Evolutionary conservation across 37 sponge, comb jelly and placozoan genomes (phyloP), one percentile per base, ranked within the genome.

Genomic region (Beroe forskalii): DNA sequence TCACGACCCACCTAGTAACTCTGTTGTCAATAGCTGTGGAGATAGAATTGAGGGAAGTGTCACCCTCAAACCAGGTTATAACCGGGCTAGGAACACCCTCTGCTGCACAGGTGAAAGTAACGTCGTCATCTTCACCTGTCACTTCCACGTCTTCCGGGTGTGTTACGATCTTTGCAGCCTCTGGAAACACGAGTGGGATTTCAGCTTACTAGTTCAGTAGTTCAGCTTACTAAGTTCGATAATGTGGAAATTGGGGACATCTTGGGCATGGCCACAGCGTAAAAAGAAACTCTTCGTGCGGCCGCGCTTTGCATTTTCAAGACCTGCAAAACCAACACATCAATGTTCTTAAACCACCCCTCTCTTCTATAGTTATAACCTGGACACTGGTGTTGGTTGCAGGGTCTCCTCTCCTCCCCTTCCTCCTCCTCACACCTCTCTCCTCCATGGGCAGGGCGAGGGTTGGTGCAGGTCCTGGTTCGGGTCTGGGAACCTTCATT

Each of bases 391-490:
- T n/a, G n/a, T n/a, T n/a, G n/a, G n/a, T n/a, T n/a, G n/a, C 86
- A 80, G 8, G 12, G 24, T 43, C 48, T 80, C 40, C 22, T 80
- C 44, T 80, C 86, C 8, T 44, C 22, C 0, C 30, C 24, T 6
- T 24, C 30, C 44, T 80, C 86, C 44, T 80, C 40, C 3, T 2
- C 30, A 43, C 86, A 80, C 3, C 38, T 12, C 17, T 25, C 35
- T 27, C 86, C 86, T 42, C 86, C 86, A 48, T 80, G 86, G 23
- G 86, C 86, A 43, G 86, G 86, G n/a, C 55, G 55, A 4, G 86
- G 86, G 55, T 80, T 38, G 24, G 86, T 80, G 48, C 86, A 80
- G 55, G 86, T 80, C 31, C 86, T 3, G 86, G 86, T 80, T 17
- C 86, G 44, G 55, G 55, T 44, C 55, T 80, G 86, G 55, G 28